Evolutionary conservation across 2,113 vertebrate species (phyloP), one percentile per base, ranked within the genome.

Genomic region (Caloenas nicobarica): DNA sequence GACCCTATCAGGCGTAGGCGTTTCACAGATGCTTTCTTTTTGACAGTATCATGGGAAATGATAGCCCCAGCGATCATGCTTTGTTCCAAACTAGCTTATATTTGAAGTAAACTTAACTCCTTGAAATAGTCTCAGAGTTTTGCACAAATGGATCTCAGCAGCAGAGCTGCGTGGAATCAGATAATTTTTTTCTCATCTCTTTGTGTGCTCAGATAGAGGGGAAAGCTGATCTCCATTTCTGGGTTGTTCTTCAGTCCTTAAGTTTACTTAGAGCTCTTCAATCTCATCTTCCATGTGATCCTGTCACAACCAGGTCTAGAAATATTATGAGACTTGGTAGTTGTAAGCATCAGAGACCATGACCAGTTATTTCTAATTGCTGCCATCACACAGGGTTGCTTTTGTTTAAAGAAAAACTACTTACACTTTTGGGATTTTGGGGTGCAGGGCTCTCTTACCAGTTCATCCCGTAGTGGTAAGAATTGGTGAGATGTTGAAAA

Each of bases 11-110:
- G 78, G 17, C 1, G 3, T 10, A 76, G 64, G 42, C 2, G 4
- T 57, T 85, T 95, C 71, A 54, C 22, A 72, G 61, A 90, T 73
- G 68, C 25, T 68, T 56, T 65, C 40, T 85, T 78, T 94, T 74
- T 70, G 36, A 40, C 46, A 33, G 17, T 87, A 22, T 42, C 38
- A 26, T 56, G 24, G 42, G 34, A 78, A 84, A 40, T 40, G 16
- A 70, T 58, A 81, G 42, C 23, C 48, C 34, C 28, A 62, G 33
- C 0, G 0, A 64, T 60, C 23, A 24, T 19, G 2, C 19, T 70
- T 91, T 70, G 9, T 93, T 76, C 61, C 38, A 76, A 72, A 91
- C 81, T 25, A 68, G 29, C 38, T 85, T 79, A 22, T 51, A 53
- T 87, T 71, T 88, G 38, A 51, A 58, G 21, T 87, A 85, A 71